Conservation (phyloP, 2,113 vertebrate species). For the Brienomyrus longianalis region DNA sequence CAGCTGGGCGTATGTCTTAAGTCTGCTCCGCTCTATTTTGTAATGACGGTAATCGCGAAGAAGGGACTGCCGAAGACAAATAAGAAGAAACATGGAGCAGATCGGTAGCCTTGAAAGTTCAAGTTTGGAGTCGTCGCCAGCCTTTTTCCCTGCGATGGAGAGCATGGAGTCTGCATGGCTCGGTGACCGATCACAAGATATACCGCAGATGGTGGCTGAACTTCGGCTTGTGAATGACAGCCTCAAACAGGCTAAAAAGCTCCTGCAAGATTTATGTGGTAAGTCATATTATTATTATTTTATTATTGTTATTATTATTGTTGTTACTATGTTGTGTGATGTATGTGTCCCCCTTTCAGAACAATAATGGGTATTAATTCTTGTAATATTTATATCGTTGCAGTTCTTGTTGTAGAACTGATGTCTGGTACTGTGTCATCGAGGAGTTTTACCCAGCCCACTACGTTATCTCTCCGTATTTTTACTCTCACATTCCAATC, state of each 20-base stretch:
- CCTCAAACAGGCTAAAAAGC: slow-evolving; percentile 3
- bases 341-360: no score
- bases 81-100: background rate
- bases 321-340: background rate
- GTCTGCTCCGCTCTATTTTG: background rate
- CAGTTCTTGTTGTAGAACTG: background rate
- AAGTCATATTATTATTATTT: background rate
- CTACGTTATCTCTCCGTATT: background rate
- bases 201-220: slow-evolving; percentile 17
- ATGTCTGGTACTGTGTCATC: background rate
- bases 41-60: background rate
- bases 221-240: slow-evolving; percentile 7
- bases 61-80: background rate
- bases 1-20: background rate
- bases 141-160: background rate
- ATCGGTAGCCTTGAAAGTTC: background rate
- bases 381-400: background rate
- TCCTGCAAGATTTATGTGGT: slow-evolving; percentile 17
- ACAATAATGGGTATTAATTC: background rate
- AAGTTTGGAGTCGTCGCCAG: background rate
- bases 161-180: background rate
- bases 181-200: background rate
- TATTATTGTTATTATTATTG: background rate
- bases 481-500: background rate
- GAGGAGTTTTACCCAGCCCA: background rate